Conservation (phyloP, 2,113 vertebrate species). For the Sinocyclocheilus grahami region DNA sequence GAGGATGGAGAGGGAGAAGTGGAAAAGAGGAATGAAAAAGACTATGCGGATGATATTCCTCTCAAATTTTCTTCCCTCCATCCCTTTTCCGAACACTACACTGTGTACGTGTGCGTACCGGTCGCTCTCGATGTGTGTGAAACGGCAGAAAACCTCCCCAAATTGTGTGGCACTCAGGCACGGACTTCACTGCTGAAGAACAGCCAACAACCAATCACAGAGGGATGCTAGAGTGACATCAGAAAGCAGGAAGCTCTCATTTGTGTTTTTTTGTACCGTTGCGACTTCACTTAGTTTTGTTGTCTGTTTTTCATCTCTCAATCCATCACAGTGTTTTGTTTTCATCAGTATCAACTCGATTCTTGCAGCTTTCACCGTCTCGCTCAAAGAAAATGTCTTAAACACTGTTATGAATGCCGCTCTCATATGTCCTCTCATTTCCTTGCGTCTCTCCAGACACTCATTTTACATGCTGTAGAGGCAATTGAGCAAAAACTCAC, state of each 20-base stretch:
- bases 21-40: constrained; percentile 34
- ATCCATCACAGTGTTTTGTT: neutral
- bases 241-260: constrained; percentile 27
- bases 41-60: neutral
- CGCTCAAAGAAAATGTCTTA: neutral
- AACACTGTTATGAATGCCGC: constrained; percentile 13
- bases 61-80: neutral
- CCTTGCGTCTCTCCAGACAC: constrained; percentile 11
- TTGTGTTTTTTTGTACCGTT: constrained; percentile 9
- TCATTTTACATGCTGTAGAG: constrained; percentile 30
- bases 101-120: constrained; percentile 39
- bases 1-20: constrained; percentile 29
- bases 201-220: constrained; percentile 31
- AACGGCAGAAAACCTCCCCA: constrained; percentile 21
- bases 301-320: neutral
- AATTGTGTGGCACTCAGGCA: constrained; percentile 34
- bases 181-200: constrained; percentile 31
- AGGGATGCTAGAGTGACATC: constrained; percentile 18
- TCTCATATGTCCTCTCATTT: constrained; percentile 12
- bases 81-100: constrained; percentile 30
- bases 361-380: neutral
- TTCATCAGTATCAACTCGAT: neutral
- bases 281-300: constrained; percentile 17
- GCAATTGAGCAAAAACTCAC: constrained; percentile 22
- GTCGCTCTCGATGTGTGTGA: constrained; percentile 23